Evolutionary conservation across 2,113 vertebrate genomes (phyloP).

Genomic region (Atractosteus spatula): DNA sequence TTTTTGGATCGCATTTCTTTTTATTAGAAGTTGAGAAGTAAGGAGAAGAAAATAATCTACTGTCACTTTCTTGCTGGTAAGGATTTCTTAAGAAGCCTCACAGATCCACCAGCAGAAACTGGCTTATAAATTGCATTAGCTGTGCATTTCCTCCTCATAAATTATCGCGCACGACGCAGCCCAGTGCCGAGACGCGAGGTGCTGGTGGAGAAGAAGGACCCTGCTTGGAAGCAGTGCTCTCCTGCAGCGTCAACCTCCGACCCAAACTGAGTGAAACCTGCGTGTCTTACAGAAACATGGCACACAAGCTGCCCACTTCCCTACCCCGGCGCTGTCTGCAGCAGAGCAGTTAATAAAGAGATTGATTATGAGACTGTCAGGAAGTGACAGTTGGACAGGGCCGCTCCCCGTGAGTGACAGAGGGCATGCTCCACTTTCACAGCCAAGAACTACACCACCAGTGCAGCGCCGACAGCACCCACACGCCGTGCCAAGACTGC

Average conservation of each 20-base stretch:
- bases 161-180: conserved; percentile 41
- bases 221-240: conserved; percentile 24
- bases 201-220: conserved; percentile 29
- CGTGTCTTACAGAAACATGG: conserved; percentile 60
- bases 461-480: conserved; percentile 61
- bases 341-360: conserved; percentile 94
- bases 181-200: conserved; percentile 37
- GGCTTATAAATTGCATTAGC: conserved; percentile 40
- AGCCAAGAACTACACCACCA: conserved; percentile 72
- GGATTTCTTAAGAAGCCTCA: background rate
- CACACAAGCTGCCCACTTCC: conserved; percentile 54
- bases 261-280: conserved; percentile 33
- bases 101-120: background rate
- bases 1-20: too few relatives aligned
- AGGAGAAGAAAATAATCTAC: background rate
- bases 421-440: conserved; percentile 82
- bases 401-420: conserved; percentile 88
- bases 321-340: conserved; percentile 72
- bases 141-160: conserved; percentile 55
- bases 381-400: conserved; percentile 96
- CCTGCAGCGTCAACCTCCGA: conserved; percentile 34
- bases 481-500: conserved; percentile 71
- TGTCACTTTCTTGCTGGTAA: too few relatives aligned
- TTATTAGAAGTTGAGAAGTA: background rate
- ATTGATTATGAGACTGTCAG: conserved; percentile 91